Evolutionary conservation across 1,140 invertebrate genomes (phyloP).

Genomic region (Dermatophagoides farinae): DNA sequence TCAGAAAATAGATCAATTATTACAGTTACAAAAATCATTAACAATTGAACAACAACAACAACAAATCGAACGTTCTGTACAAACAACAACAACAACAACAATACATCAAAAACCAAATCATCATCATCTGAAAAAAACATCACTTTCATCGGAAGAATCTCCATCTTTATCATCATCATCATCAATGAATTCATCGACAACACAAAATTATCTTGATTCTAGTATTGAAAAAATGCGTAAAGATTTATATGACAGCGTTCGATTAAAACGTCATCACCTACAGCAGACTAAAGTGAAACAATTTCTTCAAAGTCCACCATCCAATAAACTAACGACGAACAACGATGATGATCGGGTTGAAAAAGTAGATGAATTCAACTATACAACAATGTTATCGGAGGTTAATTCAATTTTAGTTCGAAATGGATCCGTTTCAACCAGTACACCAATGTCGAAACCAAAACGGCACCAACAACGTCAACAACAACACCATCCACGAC

Average conservation of each 20-base stretch:
- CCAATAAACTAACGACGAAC: background rate
- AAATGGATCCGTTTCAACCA: background rate
- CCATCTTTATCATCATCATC: background rate
- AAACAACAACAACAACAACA: slow-evolving; percentile 2
- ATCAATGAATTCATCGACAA: background rate
- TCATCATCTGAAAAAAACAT: background rate
- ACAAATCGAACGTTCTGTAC: background rate
- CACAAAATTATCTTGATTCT: background rate
- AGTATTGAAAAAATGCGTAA: background rate
- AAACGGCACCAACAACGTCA: background rate
- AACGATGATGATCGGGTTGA: background rate
- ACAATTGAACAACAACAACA: background rate
- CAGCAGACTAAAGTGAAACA: background rate
- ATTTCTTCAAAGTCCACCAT: background rate
- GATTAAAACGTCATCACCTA: background rate
- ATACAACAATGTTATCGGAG: background rate
- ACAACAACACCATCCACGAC: background rate
- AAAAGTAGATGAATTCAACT: background rate
- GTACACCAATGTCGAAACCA: background rate
- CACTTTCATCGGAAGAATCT: background rate
- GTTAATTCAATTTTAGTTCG: slow-evolving; percentile 7
- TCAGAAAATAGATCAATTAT: background rate
- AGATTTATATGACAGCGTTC: background rate
- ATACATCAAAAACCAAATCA: background rate
- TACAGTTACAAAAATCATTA: background rate